Conservation (phyloP, 1,140 invertebrate genomes). For the Solenopsis invicta region DNA sequence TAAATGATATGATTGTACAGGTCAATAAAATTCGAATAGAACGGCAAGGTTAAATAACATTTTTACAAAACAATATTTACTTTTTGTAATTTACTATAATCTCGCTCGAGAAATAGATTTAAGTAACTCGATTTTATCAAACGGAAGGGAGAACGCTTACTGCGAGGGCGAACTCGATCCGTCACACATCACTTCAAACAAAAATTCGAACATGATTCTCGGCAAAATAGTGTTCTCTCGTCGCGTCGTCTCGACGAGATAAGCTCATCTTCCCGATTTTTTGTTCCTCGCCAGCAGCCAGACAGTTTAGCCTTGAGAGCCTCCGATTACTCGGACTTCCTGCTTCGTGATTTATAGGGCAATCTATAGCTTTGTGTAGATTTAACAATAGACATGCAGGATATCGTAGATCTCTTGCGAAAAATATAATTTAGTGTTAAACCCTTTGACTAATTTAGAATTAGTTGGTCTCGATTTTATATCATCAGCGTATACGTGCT, state of each 20-base stretch:
- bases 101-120: neutral
- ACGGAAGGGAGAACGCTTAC: conserved; percentile 44
- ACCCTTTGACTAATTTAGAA: neutral
- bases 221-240: conserved; percentile 52
- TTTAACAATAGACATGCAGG: neutral
- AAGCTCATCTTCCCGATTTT: conserved; percentile 74
- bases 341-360: conserved; percentile 36
- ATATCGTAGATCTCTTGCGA: neutral
- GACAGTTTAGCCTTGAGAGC: conserved; percentile 52
- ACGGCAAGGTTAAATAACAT: neutral
- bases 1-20: too few species aligned
- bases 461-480: neutral
- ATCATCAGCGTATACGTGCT: neutral
- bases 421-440: neutral
- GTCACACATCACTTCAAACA: conserved; percentile 52
- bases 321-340: conserved; percentile 65
- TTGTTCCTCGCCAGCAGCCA: conserved; percentile 40
- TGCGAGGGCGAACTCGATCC: conserved; percentile 48
- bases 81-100: neutral
- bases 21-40: too few species aligned
- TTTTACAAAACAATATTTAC: neutral
- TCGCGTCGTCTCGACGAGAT: conserved; percentile 74
- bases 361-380: neutral
- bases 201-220: conserved; percentile 75
- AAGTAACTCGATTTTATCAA: conserved; percentile 17